Evolutionary conservation across 2,113 vertebrate species (phyloP).

Genomic region (Lagopus leucura): DNA sequence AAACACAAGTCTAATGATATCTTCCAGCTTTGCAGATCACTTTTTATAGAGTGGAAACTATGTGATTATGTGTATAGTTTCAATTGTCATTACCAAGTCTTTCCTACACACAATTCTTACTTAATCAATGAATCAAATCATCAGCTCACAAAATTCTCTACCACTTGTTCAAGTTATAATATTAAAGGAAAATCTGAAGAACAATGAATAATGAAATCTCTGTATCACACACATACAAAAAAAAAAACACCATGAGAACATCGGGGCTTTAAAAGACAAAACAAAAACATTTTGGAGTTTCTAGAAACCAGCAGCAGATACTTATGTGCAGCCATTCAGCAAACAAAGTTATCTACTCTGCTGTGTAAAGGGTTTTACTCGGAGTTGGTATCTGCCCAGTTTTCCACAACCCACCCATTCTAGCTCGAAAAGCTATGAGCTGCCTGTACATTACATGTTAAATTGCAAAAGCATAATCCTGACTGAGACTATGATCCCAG

Average conservation of each 20-base stretch:
- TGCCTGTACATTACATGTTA: neutral
- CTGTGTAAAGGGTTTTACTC: neutral
- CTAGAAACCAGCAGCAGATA: neutral
- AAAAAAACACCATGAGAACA: neutral
- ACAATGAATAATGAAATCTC: neutral
- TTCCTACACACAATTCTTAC: constrained; percentile 34
- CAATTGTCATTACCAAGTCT: constrained; percentile 44
- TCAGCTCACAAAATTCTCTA: neutral
- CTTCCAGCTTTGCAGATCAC: constrained; percentile 45
- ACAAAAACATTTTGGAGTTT: neutral
- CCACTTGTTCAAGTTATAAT: neutral
- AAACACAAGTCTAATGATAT: constrained; percentile 61
- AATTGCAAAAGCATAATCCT: neutral
- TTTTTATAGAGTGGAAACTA: constrained; percentile 57
- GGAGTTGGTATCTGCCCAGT: neutral
- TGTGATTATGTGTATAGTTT: constrained; percentile 36
- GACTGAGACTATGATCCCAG: neutral
- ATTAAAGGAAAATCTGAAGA: neutral
- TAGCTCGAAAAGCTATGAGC: neutral
- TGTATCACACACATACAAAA: neutral
- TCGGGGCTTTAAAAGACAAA: neutral
- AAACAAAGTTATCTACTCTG: neutral
- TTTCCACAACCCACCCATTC: neutral
- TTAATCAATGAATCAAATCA: constrained; percentile 49
- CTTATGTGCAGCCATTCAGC: rapidly evolving